Evolutionary conservation across 2,888 invertebrate genomes (phyloP).

Genomic region (Hirtodrosophila alboralis): DNA sequence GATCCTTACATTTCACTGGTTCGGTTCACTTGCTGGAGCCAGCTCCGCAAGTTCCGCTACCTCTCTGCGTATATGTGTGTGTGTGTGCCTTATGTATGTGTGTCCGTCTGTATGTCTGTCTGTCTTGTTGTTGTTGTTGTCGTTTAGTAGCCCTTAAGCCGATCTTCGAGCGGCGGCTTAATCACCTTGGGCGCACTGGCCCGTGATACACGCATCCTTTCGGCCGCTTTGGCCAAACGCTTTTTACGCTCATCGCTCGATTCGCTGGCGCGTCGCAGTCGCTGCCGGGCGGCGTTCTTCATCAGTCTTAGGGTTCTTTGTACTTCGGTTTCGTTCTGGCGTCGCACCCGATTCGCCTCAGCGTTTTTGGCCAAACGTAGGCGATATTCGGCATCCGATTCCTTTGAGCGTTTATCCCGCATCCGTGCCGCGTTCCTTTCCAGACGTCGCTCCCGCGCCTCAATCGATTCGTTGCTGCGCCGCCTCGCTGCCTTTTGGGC

Average conservation of each 20-base stretch:
- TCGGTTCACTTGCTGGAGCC: constrained; percentile 55
- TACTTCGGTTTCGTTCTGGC: constrained; percentile 84
- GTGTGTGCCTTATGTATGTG: constrained; percentile 1
- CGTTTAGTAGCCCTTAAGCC: constrained; percentile 83
- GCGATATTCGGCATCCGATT: constrained; percentile 82
- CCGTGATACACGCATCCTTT: constrained; percentile 82
- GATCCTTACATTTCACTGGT: constrained; percentile 23
- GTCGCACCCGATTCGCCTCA: constrained; percentile 83
- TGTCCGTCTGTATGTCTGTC: neutral
- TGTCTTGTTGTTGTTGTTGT: neutral
- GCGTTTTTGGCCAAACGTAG: constrained; percentile 83
- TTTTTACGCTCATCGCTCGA: constrained; percentile 82
- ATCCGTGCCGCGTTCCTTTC: constrained; percentile 84
- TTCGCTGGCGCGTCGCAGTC: constrained; percentile 83
- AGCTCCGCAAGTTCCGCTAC: constrained; percentile 49
- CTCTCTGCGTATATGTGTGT: constrained; percentile 5
- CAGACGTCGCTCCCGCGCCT: constrained; percentile 83
- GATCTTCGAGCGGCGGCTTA: constrained; percentile 83
- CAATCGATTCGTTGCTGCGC: constrained; percentile 84
- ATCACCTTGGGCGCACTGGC: constrained; percentile 83
- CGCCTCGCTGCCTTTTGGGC: constrained; percentile 81
- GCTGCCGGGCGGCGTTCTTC: constrained; percentile 84
- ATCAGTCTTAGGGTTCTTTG: constrained; percentile 84
- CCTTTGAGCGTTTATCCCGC: constrained; percentile 83
- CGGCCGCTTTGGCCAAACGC: constrained; percentile 83